These are phyloP conservation scores for Sceliomorpha sp. DNA, from an alignment of 2,888 invertebrate genomes.

Conservation along the genomic window DNA sequence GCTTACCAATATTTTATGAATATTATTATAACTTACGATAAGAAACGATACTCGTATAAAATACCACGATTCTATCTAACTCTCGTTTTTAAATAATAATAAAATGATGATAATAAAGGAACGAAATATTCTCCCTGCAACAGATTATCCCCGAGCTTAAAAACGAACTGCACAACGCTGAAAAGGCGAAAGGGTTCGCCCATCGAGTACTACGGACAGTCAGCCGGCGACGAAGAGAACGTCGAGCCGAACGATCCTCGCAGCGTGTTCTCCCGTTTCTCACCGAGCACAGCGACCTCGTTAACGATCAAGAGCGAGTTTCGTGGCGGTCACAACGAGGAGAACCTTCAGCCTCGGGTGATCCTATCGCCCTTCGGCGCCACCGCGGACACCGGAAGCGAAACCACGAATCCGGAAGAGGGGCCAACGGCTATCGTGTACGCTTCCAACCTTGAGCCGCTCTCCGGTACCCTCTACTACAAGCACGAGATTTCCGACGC, in stretches of 20 bases:
- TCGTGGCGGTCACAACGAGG: conserved; percentile 66
- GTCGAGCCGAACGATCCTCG: conserved; percentile 68
- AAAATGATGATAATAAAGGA: too few relatives aligned
- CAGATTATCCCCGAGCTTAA: conserved; percentile 73
- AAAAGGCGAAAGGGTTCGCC: conserved; percentile 61
- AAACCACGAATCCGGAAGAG: conserved; percentile 64
- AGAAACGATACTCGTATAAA: too few relatives aligned
- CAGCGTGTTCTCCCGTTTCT: conserved; percentile 61
- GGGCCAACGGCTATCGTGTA: conserved; percentile 71
- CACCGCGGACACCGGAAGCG: conserved; percentile 49
- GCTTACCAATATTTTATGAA: too few relatives aligned
- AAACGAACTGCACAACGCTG: conserved; percentile 30
- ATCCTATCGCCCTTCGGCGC: conserved; percentile 72
- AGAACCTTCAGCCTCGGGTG: conserved; percentile 67
- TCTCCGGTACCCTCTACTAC: conserved; percentile 74
- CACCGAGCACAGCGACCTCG: conserved; percentile 68
- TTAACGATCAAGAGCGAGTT: conserved; percentile 61
- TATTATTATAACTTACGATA: too few relatives aligned
- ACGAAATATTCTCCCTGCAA: too few relatives aligned
- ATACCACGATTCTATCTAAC: too few relatives aligned
- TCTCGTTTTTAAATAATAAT: too few relatives aligned
- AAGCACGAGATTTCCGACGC: conserved; percentile 74
- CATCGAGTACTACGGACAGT: conserved; percentile 68
- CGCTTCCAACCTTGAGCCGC: conserved; percentile 71
- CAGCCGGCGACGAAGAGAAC: conserved; percentile 76